Conservation (phyloP, 2,113 vertebrate species). For the Oryzias melastigma region DNA sequence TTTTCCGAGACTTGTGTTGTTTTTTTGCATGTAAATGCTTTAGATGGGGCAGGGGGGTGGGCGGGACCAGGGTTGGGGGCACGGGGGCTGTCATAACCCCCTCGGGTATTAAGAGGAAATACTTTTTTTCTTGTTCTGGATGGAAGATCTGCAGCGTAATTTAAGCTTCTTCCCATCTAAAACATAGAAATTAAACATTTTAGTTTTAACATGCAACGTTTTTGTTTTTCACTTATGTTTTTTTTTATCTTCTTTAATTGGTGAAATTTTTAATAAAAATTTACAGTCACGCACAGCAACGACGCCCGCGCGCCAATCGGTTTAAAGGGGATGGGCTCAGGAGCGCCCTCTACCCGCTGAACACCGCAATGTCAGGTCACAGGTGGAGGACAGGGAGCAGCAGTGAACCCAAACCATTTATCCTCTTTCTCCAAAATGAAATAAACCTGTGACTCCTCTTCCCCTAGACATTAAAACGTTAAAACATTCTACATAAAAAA, state of each 20-base stretch:
- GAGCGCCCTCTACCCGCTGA: slow-evolving; percentile 51
- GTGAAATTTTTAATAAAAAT: slow-evolving; percentile 19
- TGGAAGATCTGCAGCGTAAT: slow-evolving; percentile 55
- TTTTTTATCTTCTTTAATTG: no score
- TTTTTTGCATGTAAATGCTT: slow-evolving; percentile 72
- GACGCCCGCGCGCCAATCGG: slow-evolving; percentile 57
- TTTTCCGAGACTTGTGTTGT: slow-evolving; percentile 75
- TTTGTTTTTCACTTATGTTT: no score
- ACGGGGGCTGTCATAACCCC: slow-evolving; percentile 75
- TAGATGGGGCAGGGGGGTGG: slow-evolving; percentile 72
- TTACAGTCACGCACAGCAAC: slow-evolving; percentile 55
- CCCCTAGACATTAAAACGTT: no score
- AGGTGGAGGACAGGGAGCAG: neutral
- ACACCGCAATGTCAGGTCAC: neutral
- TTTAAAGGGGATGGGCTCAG: slow-evolving; percentile 33
- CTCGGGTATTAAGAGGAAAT: slow-evolving; percentile 74
- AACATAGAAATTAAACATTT: slow-evolving; percentile 16
- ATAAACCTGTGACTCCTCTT: no score
- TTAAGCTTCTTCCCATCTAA: slow-evolving; percentile 51
- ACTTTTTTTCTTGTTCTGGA: slow-evolving; percentile 69
- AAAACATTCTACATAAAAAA: no score
- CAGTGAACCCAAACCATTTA: neutral
- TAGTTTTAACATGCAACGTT: neutral
- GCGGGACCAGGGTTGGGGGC: slow-evolving; percentile 76
- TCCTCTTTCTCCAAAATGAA: neutral